Percentiles rank a stretch among this genome's conserved stretches.
Conservation (phyloP, 2,888 invertebrate genomes). For the Liposcelis brunnea region DNA sequence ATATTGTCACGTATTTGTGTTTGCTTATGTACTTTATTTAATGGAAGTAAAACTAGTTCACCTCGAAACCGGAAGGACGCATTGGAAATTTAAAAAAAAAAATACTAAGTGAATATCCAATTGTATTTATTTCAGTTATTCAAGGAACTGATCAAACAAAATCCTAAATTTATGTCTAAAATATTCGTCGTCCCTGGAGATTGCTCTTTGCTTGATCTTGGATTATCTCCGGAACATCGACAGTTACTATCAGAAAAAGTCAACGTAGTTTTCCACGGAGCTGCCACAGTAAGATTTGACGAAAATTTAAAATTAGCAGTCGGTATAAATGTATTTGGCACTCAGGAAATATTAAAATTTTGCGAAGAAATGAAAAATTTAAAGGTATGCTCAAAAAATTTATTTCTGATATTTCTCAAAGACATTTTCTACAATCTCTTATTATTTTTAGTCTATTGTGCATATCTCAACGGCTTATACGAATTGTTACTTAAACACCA, state of each 20-base stretch:
- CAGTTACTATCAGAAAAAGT: constrained; percentile 44
- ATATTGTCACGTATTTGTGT: no score
- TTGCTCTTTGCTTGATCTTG: constrained; percentile 44
- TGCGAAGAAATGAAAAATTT: constrained; percentile 52
- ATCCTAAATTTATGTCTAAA: constrained; percentile 43
- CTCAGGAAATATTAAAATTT: constrained; percentile 54
- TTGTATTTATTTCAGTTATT: constrained; percentile 29
- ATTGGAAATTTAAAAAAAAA: no score
- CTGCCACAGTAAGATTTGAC: constrained; percentile 82
- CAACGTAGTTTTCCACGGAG: constrained; percentile 63
- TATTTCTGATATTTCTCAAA: not conserved
- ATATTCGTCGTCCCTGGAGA: constrained; percentile 51
- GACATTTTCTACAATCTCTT: no score
- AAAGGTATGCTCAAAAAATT: constrained; percentile 32
- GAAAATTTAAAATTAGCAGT: constrained; percentile 62
- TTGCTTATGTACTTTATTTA: no score
- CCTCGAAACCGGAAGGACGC: no score
- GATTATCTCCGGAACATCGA: constrained; percentile 41
- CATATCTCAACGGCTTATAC: constrained; percentile 5
- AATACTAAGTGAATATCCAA: no score
- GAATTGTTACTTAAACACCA: not conserved
- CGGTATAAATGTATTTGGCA: constrained; percentile 61
- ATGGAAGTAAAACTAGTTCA: no score
- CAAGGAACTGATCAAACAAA: constrained; percentile 30
- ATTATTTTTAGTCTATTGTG: not conserved